Conservation (phyloP, 2,797 vertebrate species). For the Botia almorhae region DNA sequence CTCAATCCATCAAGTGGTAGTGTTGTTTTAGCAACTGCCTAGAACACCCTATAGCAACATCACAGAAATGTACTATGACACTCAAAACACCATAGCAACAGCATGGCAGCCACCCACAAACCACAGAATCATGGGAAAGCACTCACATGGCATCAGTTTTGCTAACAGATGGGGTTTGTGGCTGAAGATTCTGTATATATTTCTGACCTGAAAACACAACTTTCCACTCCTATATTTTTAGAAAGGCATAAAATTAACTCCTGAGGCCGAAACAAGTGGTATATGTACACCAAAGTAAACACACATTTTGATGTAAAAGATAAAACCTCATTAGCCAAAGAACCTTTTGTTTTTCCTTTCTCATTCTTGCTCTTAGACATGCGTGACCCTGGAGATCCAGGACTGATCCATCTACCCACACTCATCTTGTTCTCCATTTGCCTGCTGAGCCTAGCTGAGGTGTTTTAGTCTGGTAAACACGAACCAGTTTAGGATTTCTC, state of each 20-base stretch:
- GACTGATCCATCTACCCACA: background rate
- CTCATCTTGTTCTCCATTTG: background rate
- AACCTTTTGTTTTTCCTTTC: background rate
- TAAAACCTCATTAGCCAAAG: slow-evolving; percentile 7
- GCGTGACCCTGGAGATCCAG: background rate
- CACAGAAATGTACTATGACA: background rate
- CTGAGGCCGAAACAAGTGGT: background rate
- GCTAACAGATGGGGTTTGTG: slow-evolving; percentile 8
- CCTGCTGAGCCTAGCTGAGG: background rate
- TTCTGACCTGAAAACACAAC: slow-evolving; percentile 36
- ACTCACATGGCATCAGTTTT: background rate
- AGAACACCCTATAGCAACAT: background rate
- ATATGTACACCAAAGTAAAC: background rate
- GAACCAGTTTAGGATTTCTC: background rate
- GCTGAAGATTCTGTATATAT: slow-evolving; percentile 11
- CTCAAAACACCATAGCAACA: background rate
- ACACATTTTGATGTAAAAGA: background rate
- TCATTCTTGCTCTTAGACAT: background rate
- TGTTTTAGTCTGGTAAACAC: background rate
- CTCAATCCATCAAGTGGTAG: too few species aligned
- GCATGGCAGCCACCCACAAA: background rate
- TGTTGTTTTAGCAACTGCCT: background rate
- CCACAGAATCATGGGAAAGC: background rate
- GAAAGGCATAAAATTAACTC: background rate
- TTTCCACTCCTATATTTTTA: slow-evolving; percentile 12